Base-by-base conservation (phyloP, 2,113 vertebrate species). In the Phainopepla nitens region DNA sequence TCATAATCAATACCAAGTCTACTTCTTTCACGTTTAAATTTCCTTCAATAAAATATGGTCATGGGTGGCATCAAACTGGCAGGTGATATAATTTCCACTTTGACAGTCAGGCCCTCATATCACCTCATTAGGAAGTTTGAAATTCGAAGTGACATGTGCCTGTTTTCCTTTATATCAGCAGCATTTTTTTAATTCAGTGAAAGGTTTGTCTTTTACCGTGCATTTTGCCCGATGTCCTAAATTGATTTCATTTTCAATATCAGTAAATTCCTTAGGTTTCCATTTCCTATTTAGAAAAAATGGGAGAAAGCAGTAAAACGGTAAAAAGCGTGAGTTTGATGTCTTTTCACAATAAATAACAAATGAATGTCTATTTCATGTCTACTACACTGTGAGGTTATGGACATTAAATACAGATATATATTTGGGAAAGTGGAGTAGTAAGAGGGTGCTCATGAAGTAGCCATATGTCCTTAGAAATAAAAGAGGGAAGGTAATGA, bases 1-100 rank as follows among this genome's bases (percentile, higher is more conserved):
- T 97, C 72, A 82, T 90, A 96, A 97, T 96, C 90, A 39, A 96
- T 97, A 94, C 23, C 3, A 3, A 82, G n/a, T 62, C 36, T 95
- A 85, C 68, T 87, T 71, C 49, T 94, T 96, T 96, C 70, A 93
- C 0, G 0, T 47, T 87, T 53, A 90, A 70, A 93, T 60, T 76
- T 92, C 41, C 39, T 91, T 62, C 89, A 92, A 65, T 65, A 70
- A 81, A 94, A 56, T 70, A 90, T 84, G 41, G 81, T 89, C 39
- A 82, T 24, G 42, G 19, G 24, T 36, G 16, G 78, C 60, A 88
- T 58, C 60, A 92, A 84, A 96, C 57, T 61, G 66, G 49, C 76
- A 94, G 77, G 33, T 62, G 86, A 79, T 87, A 54, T 47, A 56
- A 89, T 70, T 81, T 95, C 80, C 47, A 89, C 25, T 71, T 89